These are phyloP conservation scores for Mormyrus hasselquistii DNA, from an alignment of 2,797 vertebrate genomes.

Conservation along the genomic window DNA sequence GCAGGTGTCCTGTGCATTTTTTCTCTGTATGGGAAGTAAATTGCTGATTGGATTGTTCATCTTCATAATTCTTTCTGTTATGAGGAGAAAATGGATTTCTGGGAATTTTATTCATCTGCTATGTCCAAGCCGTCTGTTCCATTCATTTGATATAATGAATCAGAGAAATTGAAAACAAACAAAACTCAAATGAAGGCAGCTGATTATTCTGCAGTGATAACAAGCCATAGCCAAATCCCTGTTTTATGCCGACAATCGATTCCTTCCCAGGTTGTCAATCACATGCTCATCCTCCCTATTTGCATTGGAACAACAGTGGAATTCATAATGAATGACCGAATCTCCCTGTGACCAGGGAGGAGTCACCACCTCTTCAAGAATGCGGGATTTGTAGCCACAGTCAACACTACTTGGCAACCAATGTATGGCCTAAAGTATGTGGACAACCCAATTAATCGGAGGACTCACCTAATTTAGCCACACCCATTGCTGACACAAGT, in stretches of 20 bases:
- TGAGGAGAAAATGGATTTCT: conserved; percentile 41
- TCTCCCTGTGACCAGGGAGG: background rate
- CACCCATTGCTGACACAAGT: background rate
- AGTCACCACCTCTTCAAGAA: background rate
- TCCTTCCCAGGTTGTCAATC: conserved; percentile 42
- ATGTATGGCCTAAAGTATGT: background rate
- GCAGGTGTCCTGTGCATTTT: conserved; percentile 45
- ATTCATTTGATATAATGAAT: conserved; percentile 30
- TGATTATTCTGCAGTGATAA: conserved; percentile 38
- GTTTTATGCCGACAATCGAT: conserved; percentile 33
- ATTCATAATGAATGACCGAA: conserved; percentile 13
- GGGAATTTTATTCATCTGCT: conserved; percentile 12
- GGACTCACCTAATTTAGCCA: background rate
- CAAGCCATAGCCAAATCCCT: conserved; percentile 25
- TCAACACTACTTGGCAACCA: background rate
- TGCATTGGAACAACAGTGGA: conserved; percentile 7
- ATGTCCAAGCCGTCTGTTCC: conserved; percentile 2
- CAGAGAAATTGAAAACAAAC: conserved; percentile 32
- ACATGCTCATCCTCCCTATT: conserved; percentile 26
- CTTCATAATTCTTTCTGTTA: conserved; percentile 55
- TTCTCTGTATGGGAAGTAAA: conserved; percentile 32
- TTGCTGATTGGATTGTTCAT: conserved; percentile 54
- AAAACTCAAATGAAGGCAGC: conserved; percentile 21
- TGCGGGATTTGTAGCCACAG: background rate
- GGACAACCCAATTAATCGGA: background rate